These are phyloP conservation scores for Eretmochelys imbricata DNA, from an alignment of 2,113 vertebrate species.

Conservation along the genomic window DNA sequence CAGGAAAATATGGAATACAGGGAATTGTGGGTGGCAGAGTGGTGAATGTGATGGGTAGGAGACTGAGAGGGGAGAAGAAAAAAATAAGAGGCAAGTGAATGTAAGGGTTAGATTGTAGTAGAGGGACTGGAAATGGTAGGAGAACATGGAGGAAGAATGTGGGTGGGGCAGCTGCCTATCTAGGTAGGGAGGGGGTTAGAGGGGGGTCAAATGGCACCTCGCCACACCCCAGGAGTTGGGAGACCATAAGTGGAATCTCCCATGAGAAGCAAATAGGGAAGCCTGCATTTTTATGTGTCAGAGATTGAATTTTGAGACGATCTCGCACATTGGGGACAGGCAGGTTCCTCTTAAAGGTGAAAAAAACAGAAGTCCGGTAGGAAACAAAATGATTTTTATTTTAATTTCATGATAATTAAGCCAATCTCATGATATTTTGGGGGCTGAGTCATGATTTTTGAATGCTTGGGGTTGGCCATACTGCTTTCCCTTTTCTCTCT, in stretches of 20 bases:
- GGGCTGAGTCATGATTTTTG: constrained; percentile 21
- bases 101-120: background rate
- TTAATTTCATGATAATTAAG: background rate
- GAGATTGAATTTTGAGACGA: constrained; percentile 44
- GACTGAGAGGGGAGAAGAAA: background rate
- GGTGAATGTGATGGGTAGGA: background rate
- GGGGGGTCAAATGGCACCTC: background rate
- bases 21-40: background rate
- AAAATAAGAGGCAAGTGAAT: background rate
- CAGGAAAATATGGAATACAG: too few species aligned
- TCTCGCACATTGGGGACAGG: background rate
- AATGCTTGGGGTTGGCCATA: constrained; percentile 14
- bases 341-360: constrained; percentile 37
- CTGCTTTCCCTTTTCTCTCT: background rate
- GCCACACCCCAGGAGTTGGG: background rate
- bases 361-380: constrained; percentile 36
- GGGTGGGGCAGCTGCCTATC: constrained; percentile 34
- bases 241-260: constrained; percentile 33
- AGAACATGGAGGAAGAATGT: constrained; percentile 1
- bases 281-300: constrained; percentile 14
- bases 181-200: background rate
- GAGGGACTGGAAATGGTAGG: background rate
- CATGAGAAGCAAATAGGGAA: background rate
- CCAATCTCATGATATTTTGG: background rate
- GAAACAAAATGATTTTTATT: constrained; percentile 18